phyloP scores from a whole-genome alignment of 2,888 invertebrate genomes.

The Hypomecis atomaria region DNA sequence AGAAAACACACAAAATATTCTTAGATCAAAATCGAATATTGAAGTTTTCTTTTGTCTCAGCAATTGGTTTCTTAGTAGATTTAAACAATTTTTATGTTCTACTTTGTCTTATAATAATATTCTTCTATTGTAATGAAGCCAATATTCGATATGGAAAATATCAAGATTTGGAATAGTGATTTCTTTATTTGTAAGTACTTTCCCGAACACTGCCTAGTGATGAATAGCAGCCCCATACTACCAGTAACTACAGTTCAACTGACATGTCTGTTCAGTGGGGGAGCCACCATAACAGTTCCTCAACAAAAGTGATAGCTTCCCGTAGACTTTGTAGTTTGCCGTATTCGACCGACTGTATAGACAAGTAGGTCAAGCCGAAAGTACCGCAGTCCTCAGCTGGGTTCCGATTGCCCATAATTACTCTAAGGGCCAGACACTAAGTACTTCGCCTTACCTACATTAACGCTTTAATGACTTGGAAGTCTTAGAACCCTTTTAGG shows the following conservation, averaged over 20 bases:
- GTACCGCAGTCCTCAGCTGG: constrained; percentile 20
- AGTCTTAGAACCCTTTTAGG: constrained; percentile 30
- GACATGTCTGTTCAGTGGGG: neutral
- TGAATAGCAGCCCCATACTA: constrained; percentile 15
- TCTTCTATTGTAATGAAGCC: too few species aligned
- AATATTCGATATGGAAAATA: too few species aligned
- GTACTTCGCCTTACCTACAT: constrained; percentile 30
- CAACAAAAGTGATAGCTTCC: neutral
- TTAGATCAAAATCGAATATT: too few species aligned
- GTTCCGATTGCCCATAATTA: constrained; percentile 28
- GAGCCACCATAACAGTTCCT: constrained; percentile 1
- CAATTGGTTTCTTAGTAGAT: too few species aligned
- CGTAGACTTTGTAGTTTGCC: neutral
- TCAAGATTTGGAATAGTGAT: too few species aligned
- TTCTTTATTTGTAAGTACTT: neutral
- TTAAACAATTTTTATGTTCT: too few species aligned
- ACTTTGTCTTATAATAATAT: too few species aligned
- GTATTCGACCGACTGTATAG: neutral
- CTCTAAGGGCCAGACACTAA: constrained; percentile 27
- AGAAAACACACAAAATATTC: too few species aligned
- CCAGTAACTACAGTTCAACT: neutral
- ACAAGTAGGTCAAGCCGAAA: neutral
- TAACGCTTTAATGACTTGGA: constrained; percentile 32
- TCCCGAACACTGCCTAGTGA: constrained; percentile 6
- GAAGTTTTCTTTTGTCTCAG: too few species aligned